Percentiles rank a stretch among this genome's conserved stretches.
These are phyloP conservation scores for Crioceris asparagi DNA, from an alignment of 2,888 invertebrate species.

Conservation along the genomic window DNA sequence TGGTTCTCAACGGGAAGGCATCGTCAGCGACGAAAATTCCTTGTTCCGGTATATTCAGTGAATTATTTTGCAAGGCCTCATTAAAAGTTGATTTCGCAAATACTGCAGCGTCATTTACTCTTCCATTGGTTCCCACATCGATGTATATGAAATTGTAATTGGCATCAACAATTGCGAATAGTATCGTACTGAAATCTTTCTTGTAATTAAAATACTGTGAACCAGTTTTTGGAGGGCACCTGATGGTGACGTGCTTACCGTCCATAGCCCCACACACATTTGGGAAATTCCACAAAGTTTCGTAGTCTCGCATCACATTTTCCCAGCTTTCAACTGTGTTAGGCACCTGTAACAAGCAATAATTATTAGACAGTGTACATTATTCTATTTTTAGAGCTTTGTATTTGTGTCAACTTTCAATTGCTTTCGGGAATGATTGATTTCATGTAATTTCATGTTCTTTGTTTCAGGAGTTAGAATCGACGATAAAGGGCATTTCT, in stretches of 20 bases:
- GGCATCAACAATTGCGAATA: constrained; percentile 8
- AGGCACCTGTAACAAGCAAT: constrained; percentile 4
- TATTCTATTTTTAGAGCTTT: too few species aligned
- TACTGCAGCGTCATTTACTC: constrained; percentile 6
- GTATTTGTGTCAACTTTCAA: not conserved
- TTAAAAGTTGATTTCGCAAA: constrained; percentile 7
- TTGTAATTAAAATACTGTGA: constrained; percentile 5
- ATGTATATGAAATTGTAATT: constrained; percentile 6
- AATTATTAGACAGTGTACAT: not conserved
- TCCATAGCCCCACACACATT: constrained; percentile 8
- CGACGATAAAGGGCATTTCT: too few species aligned
- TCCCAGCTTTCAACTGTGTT: constrained; percentile 1
- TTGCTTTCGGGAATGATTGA: not conserved
- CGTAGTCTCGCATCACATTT: constrained; percentile 13
- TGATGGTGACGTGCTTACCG: constrained; percentile 15
- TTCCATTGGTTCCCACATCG: constrained; percentile 8
- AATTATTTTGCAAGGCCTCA: constrained; percentile 10
- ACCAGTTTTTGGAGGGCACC: constrained; percentile 3
- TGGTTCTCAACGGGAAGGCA: constrained; percentile 18
- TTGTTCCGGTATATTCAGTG: constrained; percentile 4
- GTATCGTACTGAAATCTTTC: constrained; percentile 4
- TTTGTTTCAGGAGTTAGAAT: too few species aligned
- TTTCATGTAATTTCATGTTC: too few species aligned
- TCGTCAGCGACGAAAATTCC: constrained; percentile 11
- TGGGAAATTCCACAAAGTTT: constrained; percentile 15